A percentile compares a stretch with the other conserved stretches of the same genome.
Evolutionary conservation across 2,113 vertebrate species (phyloP).

Genomic region (Oryzias celebensis): DNA sequence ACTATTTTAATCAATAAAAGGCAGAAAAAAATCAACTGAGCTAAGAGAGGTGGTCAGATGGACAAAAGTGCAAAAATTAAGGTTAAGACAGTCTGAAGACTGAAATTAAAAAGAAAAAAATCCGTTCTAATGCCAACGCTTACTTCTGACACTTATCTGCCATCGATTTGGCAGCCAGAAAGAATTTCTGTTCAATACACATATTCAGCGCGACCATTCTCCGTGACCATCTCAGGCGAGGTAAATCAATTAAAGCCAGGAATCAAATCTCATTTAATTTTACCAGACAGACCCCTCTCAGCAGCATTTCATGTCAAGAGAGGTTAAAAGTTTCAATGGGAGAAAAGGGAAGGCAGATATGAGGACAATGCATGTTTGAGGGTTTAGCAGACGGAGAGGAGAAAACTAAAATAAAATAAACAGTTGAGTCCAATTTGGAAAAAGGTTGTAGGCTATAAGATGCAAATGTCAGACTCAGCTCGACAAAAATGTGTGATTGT

Average conservation of each 20-base stretch:
- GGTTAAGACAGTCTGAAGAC: no score
- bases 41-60: no score
- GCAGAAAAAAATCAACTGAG: no score
- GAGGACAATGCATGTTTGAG: not conserved
- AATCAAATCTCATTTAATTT: slow-evolving; percentile 62
- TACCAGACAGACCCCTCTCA: slow-evolving; percentile 4
- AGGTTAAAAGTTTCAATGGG: slow-evolving; percentile 29
- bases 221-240: slow-evolving; percentile 41
- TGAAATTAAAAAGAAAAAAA: slow-evolving; percentile 2
- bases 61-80: no score
- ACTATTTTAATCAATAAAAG: no score
- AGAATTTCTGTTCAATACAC: slow-evolving; percentile 57
- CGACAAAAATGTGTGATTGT: no score
- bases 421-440: no score
- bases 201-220: slow-evolving; percentile 47
- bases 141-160: slow-evolving; percentile 44
- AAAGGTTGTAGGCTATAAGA: no score
- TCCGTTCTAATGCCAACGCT: slow-evolving; percentile 56
- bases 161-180: slow-evolving; percentile 56
- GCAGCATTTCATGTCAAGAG: slow-evolving; percentile 17
- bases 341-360: not conserved
- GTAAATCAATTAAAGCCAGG: slow-evolving; percentile 61
- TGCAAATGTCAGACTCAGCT: no score
- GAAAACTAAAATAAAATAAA: no score
- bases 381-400: not conserved